Conservation (phyloP, 2,113 vertebrate genomes). For the Nipponia nippon region DNA sequence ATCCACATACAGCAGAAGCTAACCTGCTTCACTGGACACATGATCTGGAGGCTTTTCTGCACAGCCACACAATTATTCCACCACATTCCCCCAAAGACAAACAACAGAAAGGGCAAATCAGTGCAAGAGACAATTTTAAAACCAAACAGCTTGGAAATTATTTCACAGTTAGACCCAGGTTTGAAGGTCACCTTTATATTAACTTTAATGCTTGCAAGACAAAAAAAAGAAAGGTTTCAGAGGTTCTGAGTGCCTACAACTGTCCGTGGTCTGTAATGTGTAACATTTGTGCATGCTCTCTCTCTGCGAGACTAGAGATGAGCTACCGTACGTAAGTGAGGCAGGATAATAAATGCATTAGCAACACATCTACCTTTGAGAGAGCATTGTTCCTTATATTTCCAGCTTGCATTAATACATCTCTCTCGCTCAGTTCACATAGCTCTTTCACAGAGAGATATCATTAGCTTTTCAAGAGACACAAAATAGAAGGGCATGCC, state of each 20-base stretch:
- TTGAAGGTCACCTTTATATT: background rate
- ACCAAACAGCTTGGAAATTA: background rate
- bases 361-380: background rate
- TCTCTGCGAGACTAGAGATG: background rate
- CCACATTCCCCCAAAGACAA: background rate
- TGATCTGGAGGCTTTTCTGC: background rate
- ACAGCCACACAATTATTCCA: background rate
- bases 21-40: background rate
- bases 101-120: background rate
- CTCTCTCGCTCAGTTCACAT: background rate
- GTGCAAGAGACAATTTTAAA: background rate
- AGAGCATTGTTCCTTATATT: background rate
- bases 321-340: background rate
- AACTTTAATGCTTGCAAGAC: background rate
- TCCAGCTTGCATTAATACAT: background rate
- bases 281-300: background rate
- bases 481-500: background rate
- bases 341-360: background rate
- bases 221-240: background rate
- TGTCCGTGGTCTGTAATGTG: rapidly evolving
- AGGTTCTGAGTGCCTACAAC: background rate
- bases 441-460: background rate
- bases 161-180: background rate
- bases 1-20: background rate
- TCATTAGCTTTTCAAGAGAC: background rate